Evolutionary conservation across 2,888 invertebrate genomes (phyloP), one percentile per base, ranked within the genome.

Genomic region (Ichneumoninae sp.): DNA sequence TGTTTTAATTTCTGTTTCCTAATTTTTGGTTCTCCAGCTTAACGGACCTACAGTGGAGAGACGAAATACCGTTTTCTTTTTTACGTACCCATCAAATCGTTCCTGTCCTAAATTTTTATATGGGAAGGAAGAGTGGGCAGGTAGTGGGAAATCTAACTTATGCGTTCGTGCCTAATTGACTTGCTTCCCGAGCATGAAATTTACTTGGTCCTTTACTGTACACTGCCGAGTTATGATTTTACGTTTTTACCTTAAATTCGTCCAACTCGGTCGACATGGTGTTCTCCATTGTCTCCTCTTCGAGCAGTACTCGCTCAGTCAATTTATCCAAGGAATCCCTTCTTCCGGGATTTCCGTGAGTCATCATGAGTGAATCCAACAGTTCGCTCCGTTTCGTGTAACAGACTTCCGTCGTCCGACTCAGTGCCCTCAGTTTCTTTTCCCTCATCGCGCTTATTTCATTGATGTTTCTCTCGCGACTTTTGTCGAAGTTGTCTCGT

Each of bases 241-340:
- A 68, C 26, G 7, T 26, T 22, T 16, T 36, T 30, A 85, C 86
- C 71, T 81, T 78, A 22, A 75, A 78, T 30, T 83, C 79, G 4
- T 30, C 19, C 16, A 83, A 83, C 69, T 74, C 52, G 19, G 63
- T 40, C 6, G 16, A 13, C 7, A 85, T 19, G 0, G 30, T 57
- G 26, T 81, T 73, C 8, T 83, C 70, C 78, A 83, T 83, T 63
- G 65, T 33, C 19, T 80, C 40, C 30, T 81, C 85, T 36, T 86
- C 78, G 10, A 60, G 33, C 16, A 71, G n/a, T 19, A 71, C 47
- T 10, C 47, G n/a, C 8, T 75, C 76, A 7, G 22, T 78, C 16
- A 83, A 77, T 77, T 77, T 70, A 16, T 63, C 60, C 68, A 85
- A 36, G 6, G 83, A 77, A 73, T 83, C 52, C 66, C 73, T 86